Percentiles rank a stretch among this genome's conserved stretches.
These are phyloP conservation scores for Echeneis naucrates DNA, from an alignment of 2,797 vertebrate genomes.

Conservation along the genomic window DNA sequence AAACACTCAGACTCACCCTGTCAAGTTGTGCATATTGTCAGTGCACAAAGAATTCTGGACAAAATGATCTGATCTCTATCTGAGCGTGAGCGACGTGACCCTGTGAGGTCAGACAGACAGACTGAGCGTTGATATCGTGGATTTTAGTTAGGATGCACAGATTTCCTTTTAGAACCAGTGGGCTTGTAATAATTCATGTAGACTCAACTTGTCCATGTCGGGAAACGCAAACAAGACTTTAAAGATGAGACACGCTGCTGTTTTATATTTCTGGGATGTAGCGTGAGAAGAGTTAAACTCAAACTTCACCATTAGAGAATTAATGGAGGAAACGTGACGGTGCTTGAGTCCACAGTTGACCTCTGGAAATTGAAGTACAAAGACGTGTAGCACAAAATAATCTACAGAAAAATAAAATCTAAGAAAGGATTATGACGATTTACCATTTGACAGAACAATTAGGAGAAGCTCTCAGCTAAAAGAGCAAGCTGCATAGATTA, in stretches of 20 bases:
- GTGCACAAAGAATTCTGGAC: slow-evolving; percentile 2
- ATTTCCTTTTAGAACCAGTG: too few relatives aligned
- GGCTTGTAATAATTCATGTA: too few relatives aligned
- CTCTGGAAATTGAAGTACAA: not conserved
- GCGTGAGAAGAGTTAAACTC: not conserved
- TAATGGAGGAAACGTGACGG: not conserved
- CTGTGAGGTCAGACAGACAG: too few relatives aligned
- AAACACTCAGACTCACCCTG: not conserved
- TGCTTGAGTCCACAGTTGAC: not conserved
- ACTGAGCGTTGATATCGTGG: too few relatives aligned
- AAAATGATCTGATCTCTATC: too few relatives aligned
- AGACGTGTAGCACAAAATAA: not conserved
- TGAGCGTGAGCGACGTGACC: too few relatives aligned
- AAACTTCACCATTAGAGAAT: not conserved
- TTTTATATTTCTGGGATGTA: not conserved
- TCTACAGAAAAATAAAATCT: not conserved
- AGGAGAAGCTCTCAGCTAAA: not conserved
- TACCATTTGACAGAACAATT: slow-evolving; percentile 10
- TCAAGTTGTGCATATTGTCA: not conserved
- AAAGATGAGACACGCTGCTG: not conserved
- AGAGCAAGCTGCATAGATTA: slow-evolving; percentile 30
- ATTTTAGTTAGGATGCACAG: too few relatives aligned
- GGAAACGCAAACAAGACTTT: not conserved
- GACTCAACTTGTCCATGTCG: not conserved
- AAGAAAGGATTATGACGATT: slow-evolving; percentile 1